Conservation (phyloP, 2,888 invertebrate genomes). For the Hermaeophaga mercurialis region DNA sequence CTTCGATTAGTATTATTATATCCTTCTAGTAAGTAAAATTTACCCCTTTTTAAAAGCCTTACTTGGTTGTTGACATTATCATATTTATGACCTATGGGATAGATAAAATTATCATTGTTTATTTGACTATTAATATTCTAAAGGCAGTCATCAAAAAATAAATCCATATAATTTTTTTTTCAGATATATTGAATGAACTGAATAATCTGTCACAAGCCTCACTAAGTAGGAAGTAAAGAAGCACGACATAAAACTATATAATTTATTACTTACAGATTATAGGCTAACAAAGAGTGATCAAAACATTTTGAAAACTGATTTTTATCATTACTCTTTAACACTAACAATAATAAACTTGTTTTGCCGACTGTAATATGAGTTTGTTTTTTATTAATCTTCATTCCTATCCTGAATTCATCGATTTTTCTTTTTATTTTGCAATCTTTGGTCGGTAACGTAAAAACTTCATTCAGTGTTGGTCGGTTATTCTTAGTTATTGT, state of each 20-base stretch:
- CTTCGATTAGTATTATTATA: no score
- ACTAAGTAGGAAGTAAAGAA: not conserved
- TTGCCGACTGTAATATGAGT: slow-evolving; percentile 47
- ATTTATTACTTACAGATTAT: slow-evolving; percentile 44
- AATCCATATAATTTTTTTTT: slow-evolving; percentile 33
- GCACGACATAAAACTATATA: not conserved
- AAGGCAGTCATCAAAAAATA: no score
- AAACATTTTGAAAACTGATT: slow-evolving; percentile 38
- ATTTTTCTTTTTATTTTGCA: slow-evolving; percentile 37
- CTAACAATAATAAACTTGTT: slow-evolving; percentile 47
- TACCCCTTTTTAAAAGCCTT: no score
- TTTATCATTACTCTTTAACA: slow-evolving; percentile 41
- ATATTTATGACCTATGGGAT: no score
- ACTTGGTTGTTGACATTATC: no score
- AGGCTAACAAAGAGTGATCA: slow-evolving; percentile 48
- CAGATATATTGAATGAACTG: slow-evolving; percentile 43
- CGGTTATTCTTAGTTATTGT: slow-evolving; percentile 10
- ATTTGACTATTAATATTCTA: no score
- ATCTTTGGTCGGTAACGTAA: slow-evolving; percentile 38
- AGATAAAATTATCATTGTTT: no score
- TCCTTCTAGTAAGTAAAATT: no score
- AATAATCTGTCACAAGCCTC: slow-evolving; percentile 35
- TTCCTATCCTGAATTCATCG: slow-evolving; percentile 32
- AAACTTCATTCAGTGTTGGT: slow-evolving; percentile 36
- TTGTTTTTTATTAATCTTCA: slow-evolving; percentile 36